Conservation (phyloP, 2,888 invertebrate genomes). For the Drosophila prostipennis region DNA sequence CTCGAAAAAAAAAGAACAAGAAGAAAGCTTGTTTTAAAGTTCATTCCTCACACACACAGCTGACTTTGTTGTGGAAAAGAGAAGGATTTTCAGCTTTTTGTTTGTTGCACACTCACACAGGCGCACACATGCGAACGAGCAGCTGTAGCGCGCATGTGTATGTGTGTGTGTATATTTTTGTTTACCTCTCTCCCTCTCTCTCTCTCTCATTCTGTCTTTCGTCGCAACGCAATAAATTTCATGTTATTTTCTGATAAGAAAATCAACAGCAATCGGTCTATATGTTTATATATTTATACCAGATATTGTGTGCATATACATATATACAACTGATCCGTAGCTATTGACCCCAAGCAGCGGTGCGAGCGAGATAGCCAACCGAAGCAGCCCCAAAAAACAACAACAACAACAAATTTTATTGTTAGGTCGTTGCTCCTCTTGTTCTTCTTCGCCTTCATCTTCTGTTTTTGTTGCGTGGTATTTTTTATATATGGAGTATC, state of each 20-base stretch:
- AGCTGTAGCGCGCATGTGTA: slow-evolving; percentile 64
- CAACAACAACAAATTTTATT: slow-evolving; percentile 25
- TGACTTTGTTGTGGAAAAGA: slow-evolving; percentile 45
- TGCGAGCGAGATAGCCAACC: slow-evolving; percentile 1
- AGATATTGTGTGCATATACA: too few species aligned
- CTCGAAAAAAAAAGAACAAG: slow-evolving; percentile 8
- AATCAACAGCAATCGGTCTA: slow-evolving; percentile 29
- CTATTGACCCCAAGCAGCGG: slow-evolving; percentile 49
- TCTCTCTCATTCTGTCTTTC: slow-evolving; percentile 9
- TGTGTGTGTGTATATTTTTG: slow-evolving; percentile 39
- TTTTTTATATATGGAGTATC: background rate
- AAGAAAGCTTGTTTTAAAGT: slow-evolving; percentile 24
- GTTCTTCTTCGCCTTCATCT: slow-evolving; percentile 13
- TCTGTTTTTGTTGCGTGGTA: background rate
- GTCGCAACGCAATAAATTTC: slow-evolving; percentile 67
- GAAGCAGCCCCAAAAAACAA: slow-evolving; percentile 7
- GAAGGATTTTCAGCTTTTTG: slow-evolving; percentile 37
- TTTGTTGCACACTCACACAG: slow-evolving; percentile 31
- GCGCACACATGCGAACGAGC: slow-evolving; percentile 24
- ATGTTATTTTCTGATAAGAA: slow-evolving; percentile 72
- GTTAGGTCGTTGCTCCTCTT: slow-evolving; percentile 38
- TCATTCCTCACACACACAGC: slow-evolving; percentile 45
- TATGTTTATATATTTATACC: too few species aligned
- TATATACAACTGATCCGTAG: slow-evolving; percentile 11
- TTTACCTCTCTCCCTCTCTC: slow-evolving; percentile 37